Evolutionary conservation across 2,113 vertebrate species (phyloP), one percentile per base, ranked within the genome.

Genomic region (Cisticola juncidis): DNA sequence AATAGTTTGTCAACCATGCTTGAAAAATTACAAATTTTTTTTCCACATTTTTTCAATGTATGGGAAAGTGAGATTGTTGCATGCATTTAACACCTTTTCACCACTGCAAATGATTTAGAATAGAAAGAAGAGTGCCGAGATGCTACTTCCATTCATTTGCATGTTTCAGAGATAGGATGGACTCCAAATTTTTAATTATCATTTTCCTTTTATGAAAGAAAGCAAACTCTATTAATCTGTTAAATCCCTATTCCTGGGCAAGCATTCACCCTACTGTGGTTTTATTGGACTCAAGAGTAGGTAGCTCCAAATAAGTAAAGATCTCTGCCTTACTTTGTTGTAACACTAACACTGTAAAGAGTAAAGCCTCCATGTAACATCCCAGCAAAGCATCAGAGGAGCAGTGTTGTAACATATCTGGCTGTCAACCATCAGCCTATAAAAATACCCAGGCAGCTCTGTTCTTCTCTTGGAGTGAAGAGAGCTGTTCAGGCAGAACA

Each of bases 361-460:
- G 50, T 56, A 71, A 81, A 91, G 76, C 61, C 64, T 73, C 45
- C 45, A 24, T 6, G 2, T 31, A 92, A 64, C 69, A 69, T 58
- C 68, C n/a, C 5, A 66, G 71, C 66, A 74, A 57, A 12, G 2
- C 54, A 60, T 11, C 76, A 90, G 57, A 76, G 85, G 36, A 83
- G 48, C 83, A 77, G 68, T 72, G 74, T 86, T 81, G 64, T 33
- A 71, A 80, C 53, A 0, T 64, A 89, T 22, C 82, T 89, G 88
- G 48, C 87, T 96, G 92, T 91, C 91, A 94, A 91, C 72, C 66
- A 91, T 22, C 87, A 90, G 82, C 48, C 88, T 92, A 70, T 85
- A 94, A 94, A 92, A 93, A 92, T 48, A 89, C 79, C 53, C 29
- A 35, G 70, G 82, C 72, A 94, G 81, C 42, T 91, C 71, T 56